Evolutionary conservation across 1,140 invertebrate genomes (phyloP), one percentile per base, ranked within the genome.

Genomic region (Diabrotica undecimpunctata): DNA sequence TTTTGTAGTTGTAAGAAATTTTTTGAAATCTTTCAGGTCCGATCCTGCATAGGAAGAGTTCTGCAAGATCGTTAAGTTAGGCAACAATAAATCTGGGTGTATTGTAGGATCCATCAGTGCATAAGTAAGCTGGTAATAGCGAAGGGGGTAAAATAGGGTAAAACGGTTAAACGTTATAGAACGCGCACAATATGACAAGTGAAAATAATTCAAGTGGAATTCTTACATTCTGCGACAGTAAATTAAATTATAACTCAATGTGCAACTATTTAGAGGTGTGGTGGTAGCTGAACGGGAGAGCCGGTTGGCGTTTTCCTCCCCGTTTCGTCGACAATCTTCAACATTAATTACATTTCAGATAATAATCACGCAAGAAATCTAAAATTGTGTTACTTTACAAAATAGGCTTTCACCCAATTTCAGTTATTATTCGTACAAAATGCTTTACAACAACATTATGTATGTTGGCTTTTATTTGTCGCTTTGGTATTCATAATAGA

Each of bases 151-250:
- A 67, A 70, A 70, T 66, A 51, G 64, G 59, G 58, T 52, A 61
- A 64, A 64, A 66, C 52, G 61, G 61, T 62, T 62, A 54, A 62
- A 62, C 61, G 61, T 54, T 62, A 62, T 54, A 54, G 61, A 62
- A 62, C 53, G 51, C 61, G 61, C 61, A 62, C 61, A 63, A 67
- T 65, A 70, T 70, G 68, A 70, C 68, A 70, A 70, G 66, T 59
- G 68, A 70, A 70, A 70, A 62, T 70, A 70, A 70, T 70, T 70
- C 68, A 64, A 67, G 68, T 67, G 68, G 68, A 70, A 70, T 70
- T 70, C 68, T 70, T 70, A 70, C 68, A 70, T 70, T 70, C 36
- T 60, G 62, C 65, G 62, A 56, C 65, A 64, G 65, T 67, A 70
- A 70, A 70, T 70, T 65, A 57, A 70, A 70, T 70, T 70, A 70